A percentile compares a stretch with the other conserved stretches of the same genome.
These are phyloP conservation scores for Platycnemis pennipes DNA, from an alignment of 2,888 invertebrate genomes.

Conservation along the genomic window DNA sequence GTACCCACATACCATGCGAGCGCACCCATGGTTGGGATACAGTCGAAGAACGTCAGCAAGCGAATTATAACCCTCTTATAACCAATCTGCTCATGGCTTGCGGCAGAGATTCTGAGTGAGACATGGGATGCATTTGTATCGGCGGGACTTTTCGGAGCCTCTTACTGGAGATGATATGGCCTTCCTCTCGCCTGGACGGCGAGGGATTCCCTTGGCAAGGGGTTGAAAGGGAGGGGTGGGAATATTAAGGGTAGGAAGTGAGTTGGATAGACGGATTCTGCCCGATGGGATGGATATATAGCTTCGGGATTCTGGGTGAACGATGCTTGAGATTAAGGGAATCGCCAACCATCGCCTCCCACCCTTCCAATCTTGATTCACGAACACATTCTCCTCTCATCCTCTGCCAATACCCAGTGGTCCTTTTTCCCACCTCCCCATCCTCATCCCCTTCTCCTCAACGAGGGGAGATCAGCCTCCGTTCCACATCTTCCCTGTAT, in stretches of 20 bases:
- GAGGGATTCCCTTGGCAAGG: neutral
- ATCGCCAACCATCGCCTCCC: neutral
- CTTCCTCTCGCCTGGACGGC: neutral
- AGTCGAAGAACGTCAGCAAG: neutral
- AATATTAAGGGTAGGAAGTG: neutral
- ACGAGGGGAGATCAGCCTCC: neutral
- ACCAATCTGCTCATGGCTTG: conserved; percentile 11
- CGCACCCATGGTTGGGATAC: neutral
- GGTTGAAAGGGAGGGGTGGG: neutral
- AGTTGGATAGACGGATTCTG: neutral
- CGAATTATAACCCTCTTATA: conserved; percentile 21
- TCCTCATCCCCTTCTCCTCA: neutral
- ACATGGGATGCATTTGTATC: conserved; percentile 45
- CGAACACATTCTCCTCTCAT: neutral
- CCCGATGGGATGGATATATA: neutral
- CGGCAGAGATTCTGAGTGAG: conserved; percentile 4
- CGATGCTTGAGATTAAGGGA: conserved; percentile 20
- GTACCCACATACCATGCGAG: neutral
- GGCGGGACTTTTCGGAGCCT: neutral
- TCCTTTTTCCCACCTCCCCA: neutral
- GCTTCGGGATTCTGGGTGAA: conserved; percentile 10
- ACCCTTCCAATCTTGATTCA: conserved; percentile 26
- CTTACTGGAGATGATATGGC: neutral
- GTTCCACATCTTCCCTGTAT: neutral
- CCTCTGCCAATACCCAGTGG: no score